Conservation (phyloP, 2,797 vertebrate species). For the Mycteria americana region DNA sequence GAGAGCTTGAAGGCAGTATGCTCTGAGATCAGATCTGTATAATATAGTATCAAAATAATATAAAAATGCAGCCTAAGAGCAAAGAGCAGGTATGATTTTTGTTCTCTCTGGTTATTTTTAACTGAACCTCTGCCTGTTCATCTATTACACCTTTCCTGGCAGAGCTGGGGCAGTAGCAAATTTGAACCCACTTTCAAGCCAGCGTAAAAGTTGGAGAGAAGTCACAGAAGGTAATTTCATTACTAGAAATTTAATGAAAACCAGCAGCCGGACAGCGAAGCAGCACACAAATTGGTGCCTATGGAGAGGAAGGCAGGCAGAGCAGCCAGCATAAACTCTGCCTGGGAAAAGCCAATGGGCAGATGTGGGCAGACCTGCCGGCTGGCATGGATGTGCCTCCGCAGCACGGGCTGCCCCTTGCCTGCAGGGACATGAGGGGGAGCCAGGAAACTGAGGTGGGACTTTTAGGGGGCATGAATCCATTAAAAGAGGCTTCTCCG, state of each 20-base stretch:
- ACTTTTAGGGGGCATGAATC: not conserved
- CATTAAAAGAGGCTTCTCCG: not conserved
- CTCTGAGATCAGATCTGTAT: not conserved
- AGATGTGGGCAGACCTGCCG: not conserved
- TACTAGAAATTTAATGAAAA: conserved; percentile 35
- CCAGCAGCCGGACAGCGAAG: not conserved
- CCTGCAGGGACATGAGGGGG: too few species aligned
- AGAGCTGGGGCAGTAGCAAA: not conserved
- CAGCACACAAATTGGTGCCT: not conserved
- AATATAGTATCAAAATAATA: not conserved
- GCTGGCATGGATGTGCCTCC: not conserved
- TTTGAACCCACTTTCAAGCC: not conserved
- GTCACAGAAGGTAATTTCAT: conserved; percentile 28
- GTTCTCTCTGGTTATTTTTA: not conserved
- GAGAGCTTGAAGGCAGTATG: not conserved
- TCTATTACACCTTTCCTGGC: not conserved
- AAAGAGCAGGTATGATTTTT: not conserved
- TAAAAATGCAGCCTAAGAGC: conserved; percentile 1
- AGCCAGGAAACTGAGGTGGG: not conserved
- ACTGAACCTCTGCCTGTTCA: not conserved
- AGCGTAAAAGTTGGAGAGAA: conserved; percentile 10
- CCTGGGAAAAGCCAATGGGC: not conserved
- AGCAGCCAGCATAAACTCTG: not conserved
- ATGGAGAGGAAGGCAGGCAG: not conserved
- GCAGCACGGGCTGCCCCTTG: accelerated